Evolutionary conservation across 1,140 invertebrate species (phyloP), one percentile per base, ranked within the genome.

Genomic region (Brachionus asplanchnoidis): DNA sequence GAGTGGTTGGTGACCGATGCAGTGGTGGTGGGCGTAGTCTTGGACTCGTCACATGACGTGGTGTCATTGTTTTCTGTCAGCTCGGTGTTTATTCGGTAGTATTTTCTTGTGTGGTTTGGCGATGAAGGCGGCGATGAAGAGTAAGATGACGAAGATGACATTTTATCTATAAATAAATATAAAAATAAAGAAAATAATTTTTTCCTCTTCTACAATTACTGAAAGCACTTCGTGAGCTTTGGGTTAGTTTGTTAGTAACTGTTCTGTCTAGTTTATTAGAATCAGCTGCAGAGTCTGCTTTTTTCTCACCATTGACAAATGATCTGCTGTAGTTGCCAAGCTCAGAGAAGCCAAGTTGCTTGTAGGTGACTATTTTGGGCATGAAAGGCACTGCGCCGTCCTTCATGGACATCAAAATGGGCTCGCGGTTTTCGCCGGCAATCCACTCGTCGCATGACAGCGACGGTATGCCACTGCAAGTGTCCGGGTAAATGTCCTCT

Each of bases 401-500:
- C 65, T 82, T 82, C 79, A 82, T 82, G 7, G 79, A 82, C 53
- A 65, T 60, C 26, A 84, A 14, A 70, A 84, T 77, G 28, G 84
- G 84, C 26, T 42, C 50, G 2, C 73, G 40, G 60, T 85, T 68
- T 36, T 78, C 56, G 23, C 84, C 84, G 12, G 60, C 20, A 4
- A 85, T 44, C 84, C 84, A 85, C 79, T 85, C 84, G n/a, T 85
- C 73, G 26, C 60, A 42, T 0, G 84, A 66, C 40, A 97, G 88
- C 5, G 94, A 93, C 0, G 95, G 94, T 84, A 93, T 93, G 1
- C 93, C 93, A 82, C 94, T 94, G 7, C 93, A 92, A 4, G 96
- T 98, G 87, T 97, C 95, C 0, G 96, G 96, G 90, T 95, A 98
- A 40, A 98, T 90, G 90, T 98, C 96, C 87, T 95, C 94, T 92